Evolutionary conservation across 2,888 invertebrate genomes (phyloP).

Genomic region (Chaetogeoica ovagalla): DNA sequence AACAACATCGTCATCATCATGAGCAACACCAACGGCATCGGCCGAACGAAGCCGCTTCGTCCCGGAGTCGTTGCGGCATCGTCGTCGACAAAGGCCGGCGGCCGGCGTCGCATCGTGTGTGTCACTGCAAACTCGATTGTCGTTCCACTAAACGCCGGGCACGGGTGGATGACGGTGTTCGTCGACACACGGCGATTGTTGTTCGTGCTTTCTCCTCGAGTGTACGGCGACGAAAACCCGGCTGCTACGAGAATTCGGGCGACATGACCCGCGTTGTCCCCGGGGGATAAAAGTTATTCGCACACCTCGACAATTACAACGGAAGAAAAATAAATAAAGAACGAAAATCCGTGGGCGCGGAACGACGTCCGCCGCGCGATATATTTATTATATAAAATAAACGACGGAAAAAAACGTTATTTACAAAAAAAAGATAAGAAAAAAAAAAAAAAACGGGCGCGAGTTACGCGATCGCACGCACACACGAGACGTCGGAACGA

Average conservation of each 20-base stretch:
- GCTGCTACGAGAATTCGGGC: constrained; percentile 6
- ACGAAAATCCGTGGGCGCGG: no score
- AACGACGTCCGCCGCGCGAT: no score
- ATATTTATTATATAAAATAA: background rate
- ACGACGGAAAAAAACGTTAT: background rate
- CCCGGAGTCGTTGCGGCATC: background rate
- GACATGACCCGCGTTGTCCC: background rate
- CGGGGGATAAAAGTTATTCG: background rate
- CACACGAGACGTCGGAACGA: background rate
- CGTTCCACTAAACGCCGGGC: background rate
- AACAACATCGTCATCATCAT: background rate
- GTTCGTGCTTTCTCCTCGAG: background rate
- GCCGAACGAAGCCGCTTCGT: no score
- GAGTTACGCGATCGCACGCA: background rate
- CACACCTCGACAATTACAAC: background rate
- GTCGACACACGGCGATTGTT: no score
- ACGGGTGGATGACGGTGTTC: background rate
- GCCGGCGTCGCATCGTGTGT: constrained; percentile 14
- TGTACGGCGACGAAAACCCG: background rate
- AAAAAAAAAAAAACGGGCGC: background rate
- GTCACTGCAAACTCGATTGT: background rate
- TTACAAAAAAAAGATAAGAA: background rate
- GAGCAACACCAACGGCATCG: background rate
- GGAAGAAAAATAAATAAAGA: no score
- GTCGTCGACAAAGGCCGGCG: background rate